Evolutionary conservation across 2,113 vertebrate genomes (phyloP), one percentile per base, ranked within the genome.

Genomic region (Poeciliopsis retropinna): DNA sequence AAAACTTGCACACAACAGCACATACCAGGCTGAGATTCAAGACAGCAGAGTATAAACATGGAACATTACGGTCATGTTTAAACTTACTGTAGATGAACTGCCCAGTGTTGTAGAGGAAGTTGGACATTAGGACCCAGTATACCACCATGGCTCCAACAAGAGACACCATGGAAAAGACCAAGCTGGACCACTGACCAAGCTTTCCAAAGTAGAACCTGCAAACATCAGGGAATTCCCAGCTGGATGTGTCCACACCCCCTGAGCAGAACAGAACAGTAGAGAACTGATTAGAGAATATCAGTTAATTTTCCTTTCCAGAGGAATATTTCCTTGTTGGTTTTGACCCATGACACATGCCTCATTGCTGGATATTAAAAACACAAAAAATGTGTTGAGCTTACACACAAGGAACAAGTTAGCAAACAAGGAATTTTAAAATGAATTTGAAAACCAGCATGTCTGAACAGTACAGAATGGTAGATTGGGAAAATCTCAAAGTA

Each of bases 111-210:
- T 93, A 99, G 39, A 99, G 94, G 82, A 99, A 99, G 91, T 99
- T 98, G 79, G 98, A 98, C 98, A 99, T 99, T 72, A 99, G 97
- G 29, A 99, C 98, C 98, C 98, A 99, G 84, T 99, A 99, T 80
- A 99, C 96, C 85, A 99, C 95, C 97, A 99, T 98, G 63, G 98
- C 98, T 88, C 98, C 98, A 76, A 97, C 85, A 31, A 99, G 95
- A 0, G 98, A 99, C 76, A 99, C 93, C 94, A 97, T 85, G 30
- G 98, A 99, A 92, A 99, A 99, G 5, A 98, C 29, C 41, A 99
- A 93, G 82, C 97, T 98, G 25, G 96, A 97, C 97, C 97, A 98
- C 14, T 97, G 95, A 61, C 98, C 98, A 84, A 96, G 95, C 31
- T 95, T 94, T 39, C 98, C 98, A 88, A 99, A 98, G 89, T 99